Conservation (phyloP, 2,113 vertebrate genomes). For the Danio rerio region DNA sequence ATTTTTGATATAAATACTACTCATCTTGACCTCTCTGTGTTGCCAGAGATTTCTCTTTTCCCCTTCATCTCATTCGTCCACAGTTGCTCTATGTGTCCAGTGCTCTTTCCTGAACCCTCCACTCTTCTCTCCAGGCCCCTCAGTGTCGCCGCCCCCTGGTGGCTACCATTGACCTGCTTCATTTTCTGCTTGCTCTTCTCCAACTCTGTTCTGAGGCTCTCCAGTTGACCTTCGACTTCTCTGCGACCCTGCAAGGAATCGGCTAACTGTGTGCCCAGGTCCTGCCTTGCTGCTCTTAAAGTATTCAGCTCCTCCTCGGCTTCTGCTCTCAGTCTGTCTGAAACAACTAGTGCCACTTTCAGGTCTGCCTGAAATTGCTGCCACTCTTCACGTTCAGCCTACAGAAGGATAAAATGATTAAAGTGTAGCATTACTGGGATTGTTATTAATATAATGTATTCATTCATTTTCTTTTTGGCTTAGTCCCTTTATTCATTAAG, state of each 20-base stretch:
- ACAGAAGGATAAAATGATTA: conserved; percentile 29
- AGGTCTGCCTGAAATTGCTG: conserved; percentile 83
- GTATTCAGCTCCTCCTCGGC: conserved; percentile 75
- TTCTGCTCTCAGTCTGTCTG: conserved; percentile 78
- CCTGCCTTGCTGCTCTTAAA: conserved; percentile 62
- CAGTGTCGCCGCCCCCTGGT: conserved; percentile 57
- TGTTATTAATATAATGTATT: not conserved
- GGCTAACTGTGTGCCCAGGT: conserved; percentile 68
- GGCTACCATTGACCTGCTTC: conserved; percentile 26
- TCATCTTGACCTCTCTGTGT: conserved; percentile 75
- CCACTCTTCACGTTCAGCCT: conserved; percentile 79
- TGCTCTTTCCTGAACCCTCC: conserved; percentile 68
- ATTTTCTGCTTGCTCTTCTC: conserved; percentile 61
- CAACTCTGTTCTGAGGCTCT: conserved; percentile 66
- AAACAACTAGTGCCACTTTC: conserved; percentile 81
- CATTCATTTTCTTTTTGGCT: no score
- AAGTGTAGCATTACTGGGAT: not conserved
- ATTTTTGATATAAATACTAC: not conserved
- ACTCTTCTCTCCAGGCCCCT: conserved; percentile 63
- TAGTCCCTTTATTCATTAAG: no score
- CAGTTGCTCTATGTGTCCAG: conserved; percentile 62
- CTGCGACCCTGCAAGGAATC: conserved; percentile 66
- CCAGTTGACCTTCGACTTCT: conserved; percentile 68
- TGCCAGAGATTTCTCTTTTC: conserved; percentile 49
- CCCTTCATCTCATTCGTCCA: conserved; percentile 61